Conservation (phyloP, 35 echinoderm and acorn worm genomes). For the Lytechinus pictus region DNA sequence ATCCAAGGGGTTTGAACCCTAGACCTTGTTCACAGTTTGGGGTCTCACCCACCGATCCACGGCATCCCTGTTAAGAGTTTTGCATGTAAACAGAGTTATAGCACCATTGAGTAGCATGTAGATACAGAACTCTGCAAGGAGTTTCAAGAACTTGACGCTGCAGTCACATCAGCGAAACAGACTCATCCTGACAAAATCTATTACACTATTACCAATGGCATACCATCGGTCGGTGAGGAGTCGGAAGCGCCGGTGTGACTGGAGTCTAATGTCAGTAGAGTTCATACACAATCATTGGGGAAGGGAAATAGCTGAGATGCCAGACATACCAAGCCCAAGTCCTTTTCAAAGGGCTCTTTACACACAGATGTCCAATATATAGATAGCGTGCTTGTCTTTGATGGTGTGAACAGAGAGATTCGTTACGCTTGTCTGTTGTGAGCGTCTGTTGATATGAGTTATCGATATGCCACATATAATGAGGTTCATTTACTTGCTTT, state of each 20-base stretch:
- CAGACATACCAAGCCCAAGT: conserved; percentile 28
- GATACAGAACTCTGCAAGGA: too few species aligned
- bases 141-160: too few species aligned
- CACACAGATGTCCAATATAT: neutral
- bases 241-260: neutral
- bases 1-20: too few species aligned
- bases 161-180: too few species aligned
- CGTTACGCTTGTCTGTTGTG: neutral
- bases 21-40: too few species aligned
- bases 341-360: conserved; percentile 33
- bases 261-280: neutral
- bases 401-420: neutral
- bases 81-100: neutral
- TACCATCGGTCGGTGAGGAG: neutral
- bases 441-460: neutral
- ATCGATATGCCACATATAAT: neutral
- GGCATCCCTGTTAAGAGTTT: neutral
- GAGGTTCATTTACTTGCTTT: neutral
- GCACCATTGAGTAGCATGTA: neutral
- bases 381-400: neutral
- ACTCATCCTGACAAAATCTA: too few species aligned
- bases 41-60: too few species aligned
- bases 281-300: neutral
- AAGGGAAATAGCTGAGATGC: neutral
- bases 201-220: too few species aligned